phyloP scores from a whole-genome alignment of 2,888 invertebrate genomes.

The Elysia crispata region DNA sequence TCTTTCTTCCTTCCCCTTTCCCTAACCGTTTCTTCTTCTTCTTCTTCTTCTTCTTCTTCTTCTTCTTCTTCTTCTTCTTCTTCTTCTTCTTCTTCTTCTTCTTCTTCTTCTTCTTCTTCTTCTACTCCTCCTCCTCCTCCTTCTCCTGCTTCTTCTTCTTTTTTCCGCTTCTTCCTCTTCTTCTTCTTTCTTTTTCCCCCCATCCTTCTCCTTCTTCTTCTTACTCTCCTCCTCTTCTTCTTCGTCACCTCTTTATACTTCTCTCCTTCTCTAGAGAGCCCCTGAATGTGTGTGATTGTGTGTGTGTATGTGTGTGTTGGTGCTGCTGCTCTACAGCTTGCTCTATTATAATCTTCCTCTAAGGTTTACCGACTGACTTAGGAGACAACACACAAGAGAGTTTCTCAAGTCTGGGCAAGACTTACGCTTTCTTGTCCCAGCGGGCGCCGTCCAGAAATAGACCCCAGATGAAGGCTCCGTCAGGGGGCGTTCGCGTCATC shows the following conservation, averaged over 20 bases:
- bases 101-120: neutral
- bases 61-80: neutral
- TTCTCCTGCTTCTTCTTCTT: neutral
- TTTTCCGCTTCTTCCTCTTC: neutral
- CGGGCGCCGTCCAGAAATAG: slow-evolving; percentile 91
- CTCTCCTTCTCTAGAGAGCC: neutral
- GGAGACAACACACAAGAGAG: no score
- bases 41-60: slow-evolving; percentile 10
- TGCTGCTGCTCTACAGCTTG: no score
- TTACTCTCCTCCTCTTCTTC: neutral
- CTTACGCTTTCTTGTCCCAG: slow-evolving; percentile 84
- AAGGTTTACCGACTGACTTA: no score
- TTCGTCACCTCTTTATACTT: neutral
- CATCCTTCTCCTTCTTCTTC: neutral
- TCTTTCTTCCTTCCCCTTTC: no score
- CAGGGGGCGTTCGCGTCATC: slow-evolving; percentile 68
- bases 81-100: neutral
- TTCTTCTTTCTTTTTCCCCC: neutral
- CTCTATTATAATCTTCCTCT: no score
- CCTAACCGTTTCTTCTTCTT: no score
- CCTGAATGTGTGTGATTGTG: no score
- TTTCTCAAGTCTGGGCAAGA: no score
- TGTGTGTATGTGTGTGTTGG: no score
- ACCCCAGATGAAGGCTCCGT: slow-evolving; percentile 78
- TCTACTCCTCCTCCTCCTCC: neutral